phyloP scores from a whole-genome alignment of 2,113 vertebrate genomes.

The Tichodroma muraria region DNA sequence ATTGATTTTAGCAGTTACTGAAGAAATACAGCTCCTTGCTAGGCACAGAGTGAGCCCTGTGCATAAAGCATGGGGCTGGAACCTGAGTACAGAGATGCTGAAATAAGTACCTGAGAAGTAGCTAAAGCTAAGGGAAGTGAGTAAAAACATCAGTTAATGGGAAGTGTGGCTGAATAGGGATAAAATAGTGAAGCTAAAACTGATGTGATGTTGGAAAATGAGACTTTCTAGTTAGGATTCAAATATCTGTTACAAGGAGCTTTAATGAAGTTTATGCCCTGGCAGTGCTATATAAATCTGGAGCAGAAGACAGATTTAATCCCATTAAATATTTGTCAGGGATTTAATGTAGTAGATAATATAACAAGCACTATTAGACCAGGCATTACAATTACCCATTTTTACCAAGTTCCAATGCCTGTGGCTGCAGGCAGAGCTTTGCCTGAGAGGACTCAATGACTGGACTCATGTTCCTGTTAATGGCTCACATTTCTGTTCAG shows the following conservation, averaged over 20 bases:
- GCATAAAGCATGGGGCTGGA: not conserved
- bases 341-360: conserved; percentile 11
- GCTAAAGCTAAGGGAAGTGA: not conserved
- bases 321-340: conserved; percentile 38
- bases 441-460: not conserved
- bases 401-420: not conserved
- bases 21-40: not conserved
- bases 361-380: not conserved
- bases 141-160: not conserved
- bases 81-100: not conserved
- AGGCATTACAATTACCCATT: not conserved
- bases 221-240: not conserved
- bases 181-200: not conserved
- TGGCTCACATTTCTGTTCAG: no score
- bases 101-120: not conserved
- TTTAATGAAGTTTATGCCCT: conserved; percentile 31
- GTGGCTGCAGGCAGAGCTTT: not conserved
- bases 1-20: not conserved
- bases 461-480: not conserved
- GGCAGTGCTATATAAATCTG: not conserved
- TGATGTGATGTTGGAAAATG: not conserved
- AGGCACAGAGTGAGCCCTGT: not conserved
- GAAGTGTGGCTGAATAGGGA: not conserved
- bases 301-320: conserved; percentile 30
- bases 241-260: not conserved